Evolutionary conservation across 1,140 invertebrate species (phyloP).

Genomic region (Trichogramma pretiosum): DNA sequence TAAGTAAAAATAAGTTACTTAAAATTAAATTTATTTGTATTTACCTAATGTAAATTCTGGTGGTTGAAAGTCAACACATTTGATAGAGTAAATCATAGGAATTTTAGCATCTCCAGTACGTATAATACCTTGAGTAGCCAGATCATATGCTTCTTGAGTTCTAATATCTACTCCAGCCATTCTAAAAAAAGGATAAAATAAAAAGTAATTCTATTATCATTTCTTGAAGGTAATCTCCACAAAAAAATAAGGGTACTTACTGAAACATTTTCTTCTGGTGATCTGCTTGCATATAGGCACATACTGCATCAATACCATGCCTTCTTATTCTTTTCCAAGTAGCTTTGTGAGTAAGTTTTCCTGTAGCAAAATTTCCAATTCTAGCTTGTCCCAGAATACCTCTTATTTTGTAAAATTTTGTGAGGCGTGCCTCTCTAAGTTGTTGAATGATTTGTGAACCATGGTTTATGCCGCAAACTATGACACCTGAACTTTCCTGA

Average conservation of each 20-base stretch:
- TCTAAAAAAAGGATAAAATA: slow-evolving; percentile 44
- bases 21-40: slow-evolving; percentile 6
- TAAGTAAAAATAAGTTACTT: slow-evolving; percentile 16
- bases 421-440: slow-evolving; percentile 49
- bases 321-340: slow-evolving; percentile 61
- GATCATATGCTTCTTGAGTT: slow-evolving; percentile 80
- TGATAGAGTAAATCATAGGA: slow-evolving; percentile 80
- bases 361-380: slow-evolving; percentile 62
- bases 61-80: slow-evolving; percentile 68
- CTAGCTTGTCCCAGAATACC: slow-evolving; percentile 73
- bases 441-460: slow-evolving; percentile 49
- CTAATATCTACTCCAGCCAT: slow-evolving; percentile 68
- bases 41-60: slow-evolving; percentile 82
- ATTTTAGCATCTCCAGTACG: slow-evolving; percentile 59
- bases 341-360: slow-evolving; percentile 62
- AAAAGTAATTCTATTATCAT: slow-evolving; percentile 11
- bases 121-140: slow-evolving; percentile 70
- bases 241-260: slow-evolving; percentile 54
- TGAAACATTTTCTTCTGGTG: slow-evolving; percentile 77
- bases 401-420: slow-evolving; percentile 65
- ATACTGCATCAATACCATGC: slow-evolving; percentile 58
- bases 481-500: slow-evolving; percentile 58
- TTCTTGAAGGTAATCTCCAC: background rate
- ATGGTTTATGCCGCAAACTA: slow-evolving; percentile 66
- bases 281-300: slow-evolving; percentile 67